Percentiles rank a stretch among this genome's conserved stretches.
Conservation (phyloP, 1,140 invertebrate genomes). For the Euwallacea fornicatus region DNA sequence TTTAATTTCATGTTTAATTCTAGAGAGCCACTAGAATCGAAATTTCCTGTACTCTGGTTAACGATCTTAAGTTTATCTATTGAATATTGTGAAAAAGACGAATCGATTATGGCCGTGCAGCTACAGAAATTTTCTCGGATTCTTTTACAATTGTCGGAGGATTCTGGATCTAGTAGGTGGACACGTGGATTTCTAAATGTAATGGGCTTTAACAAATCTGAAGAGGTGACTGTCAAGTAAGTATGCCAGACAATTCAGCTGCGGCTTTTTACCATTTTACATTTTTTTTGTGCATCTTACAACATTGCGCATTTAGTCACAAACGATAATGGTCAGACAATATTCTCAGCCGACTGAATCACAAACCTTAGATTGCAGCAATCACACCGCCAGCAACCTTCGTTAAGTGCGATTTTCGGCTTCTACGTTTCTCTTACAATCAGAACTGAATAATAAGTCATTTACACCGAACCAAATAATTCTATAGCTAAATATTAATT, state of each 20-base stretch:
- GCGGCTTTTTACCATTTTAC: no score
- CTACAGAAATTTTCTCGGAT: conserved; percentile 48
- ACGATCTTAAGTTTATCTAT: conserved; percentile 45
- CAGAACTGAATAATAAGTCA: no score
- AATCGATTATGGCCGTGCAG: conserved; percentile 40
- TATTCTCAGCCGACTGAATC: no score
- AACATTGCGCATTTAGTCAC: no score
- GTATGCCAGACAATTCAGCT: background rate
- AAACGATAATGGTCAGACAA: no score
- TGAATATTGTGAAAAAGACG: conserved; percentile 43
- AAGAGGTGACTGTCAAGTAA: conserved; percentile 44
- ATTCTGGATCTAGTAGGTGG: conserved; percentile 46
- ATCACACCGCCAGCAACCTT: no score
- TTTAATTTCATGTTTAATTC: conserved; percentile 15
- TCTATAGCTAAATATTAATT: no score
- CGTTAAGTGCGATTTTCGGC: no score
- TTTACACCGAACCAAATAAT: no score
- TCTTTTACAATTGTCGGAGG: conserved; percentile 46
- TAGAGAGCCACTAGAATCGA: conserved; percentile 46
- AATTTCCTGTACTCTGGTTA: conserved; percentile 50
- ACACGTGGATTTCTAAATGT: conserved; percentile 47
- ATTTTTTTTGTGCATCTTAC: no score
- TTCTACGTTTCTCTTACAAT: no score
- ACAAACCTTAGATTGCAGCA: no score
- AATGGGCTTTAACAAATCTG: conserved; percentile 49